Base-by-base conservation (phyloP, 2,113 vertebrate species). In the Eudyptes chrysolophus region DNA sequence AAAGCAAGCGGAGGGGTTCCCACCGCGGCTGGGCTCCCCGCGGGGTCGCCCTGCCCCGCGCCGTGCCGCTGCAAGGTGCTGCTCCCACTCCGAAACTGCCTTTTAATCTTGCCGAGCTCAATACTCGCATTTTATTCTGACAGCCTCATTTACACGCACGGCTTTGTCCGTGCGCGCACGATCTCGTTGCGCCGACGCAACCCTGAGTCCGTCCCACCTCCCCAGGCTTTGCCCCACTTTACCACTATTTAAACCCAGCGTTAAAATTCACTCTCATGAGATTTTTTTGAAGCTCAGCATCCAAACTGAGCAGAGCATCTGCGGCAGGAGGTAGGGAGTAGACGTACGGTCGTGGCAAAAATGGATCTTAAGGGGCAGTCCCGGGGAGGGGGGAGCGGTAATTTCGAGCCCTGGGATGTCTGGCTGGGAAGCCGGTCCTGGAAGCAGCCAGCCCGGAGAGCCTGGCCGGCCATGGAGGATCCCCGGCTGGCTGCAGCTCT, bases 51-150 rank as follows among this genome's bases (percentile, higher is more conserved):
- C 30, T 13, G 44, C 54, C 54, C 27, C 1, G 12, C 27, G 21
- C 24, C 1, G 1, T 27, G 44, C 44, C 2, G 2, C 30, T 13
- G 70, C 22, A 6, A 9, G 51, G 27, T 0, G 10, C 49, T 29
- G 71, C n/a, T 51, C 25, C 25, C 11, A 1, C 54, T 49, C 72
- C 30, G 6, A 30, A 51, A 7, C 16, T 8, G 20, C 25, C 16
- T 52, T 32, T 40, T 21, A 3, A 25, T 32, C 32, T 14, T 9
- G 29, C 51, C 24, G 3, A 13, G 25, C 60, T 27, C 51, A 22
- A 29, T 2, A 2, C 16, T 48, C 61, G 10, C 17, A 6, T 30
- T 44, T 26, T 27, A 52, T 70, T 27, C 38, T 2, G 11, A 3
- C 21, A 10, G 46, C 21, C 38, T 22, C 16, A 1, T 26, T 36